Evolutionary conservation across 2,113 vertebrate species (phyloP).

Genomic region (Ophthalmolycus amberensis): DNA sequence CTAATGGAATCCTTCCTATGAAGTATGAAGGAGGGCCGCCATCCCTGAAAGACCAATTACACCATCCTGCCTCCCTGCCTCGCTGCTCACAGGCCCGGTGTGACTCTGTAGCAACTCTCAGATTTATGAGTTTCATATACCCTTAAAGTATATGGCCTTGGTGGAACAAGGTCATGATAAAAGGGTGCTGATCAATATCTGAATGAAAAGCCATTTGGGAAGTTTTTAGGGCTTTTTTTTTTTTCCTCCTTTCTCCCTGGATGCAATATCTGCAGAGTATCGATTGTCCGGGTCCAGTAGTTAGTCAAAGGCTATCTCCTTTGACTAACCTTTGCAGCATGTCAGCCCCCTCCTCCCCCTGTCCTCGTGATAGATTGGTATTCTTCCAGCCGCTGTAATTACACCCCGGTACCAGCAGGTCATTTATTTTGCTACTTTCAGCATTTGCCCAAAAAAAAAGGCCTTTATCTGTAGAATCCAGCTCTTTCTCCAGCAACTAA

Average conservation of each 20-base stretch:
- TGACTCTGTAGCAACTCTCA: constrained; percentile 77
- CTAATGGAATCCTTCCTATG: constrained; percentile 68
- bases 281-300: constrained; percentile 94
- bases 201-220: constrained; percentile 92
- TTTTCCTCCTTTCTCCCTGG: constrained; percentile 77
- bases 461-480: constrained; percentile 96
- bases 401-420: constrained; percentile 92
- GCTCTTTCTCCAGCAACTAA: constrained; percentile 91
- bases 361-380: constrained; percentile 95
- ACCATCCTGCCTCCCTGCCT: constrained; percentile 50
- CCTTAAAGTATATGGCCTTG: constrained; percentile 89
- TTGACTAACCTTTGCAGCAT: constrained; percentile 95
- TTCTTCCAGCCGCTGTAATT: constrained; percentile 98
- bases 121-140: constrained; percentile 91
- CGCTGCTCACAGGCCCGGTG: constrained; percentile 50
- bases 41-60: constrained; percentile 77
- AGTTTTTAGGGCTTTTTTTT: constrained; percentile 90
- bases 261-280: constrained; percentile 95
- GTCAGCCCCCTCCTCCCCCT: constrained; percentile 88
- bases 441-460: constrained; percentile 92
- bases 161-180: constrained; percentile 91
- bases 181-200: constrained; percentile 92
- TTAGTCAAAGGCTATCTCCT: constrained; percentile 99
- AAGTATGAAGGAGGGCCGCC: constrained; percentile 60
- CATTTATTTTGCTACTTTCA: constrained; percentile 99